Percentiles rank a stretch among this genome's conserved stretches.
These are phyloP conservation scores for Gallirallus australis DNA, from an alignment of 2,797 vertebrate species.

Conservation along the genomic window DNA sequence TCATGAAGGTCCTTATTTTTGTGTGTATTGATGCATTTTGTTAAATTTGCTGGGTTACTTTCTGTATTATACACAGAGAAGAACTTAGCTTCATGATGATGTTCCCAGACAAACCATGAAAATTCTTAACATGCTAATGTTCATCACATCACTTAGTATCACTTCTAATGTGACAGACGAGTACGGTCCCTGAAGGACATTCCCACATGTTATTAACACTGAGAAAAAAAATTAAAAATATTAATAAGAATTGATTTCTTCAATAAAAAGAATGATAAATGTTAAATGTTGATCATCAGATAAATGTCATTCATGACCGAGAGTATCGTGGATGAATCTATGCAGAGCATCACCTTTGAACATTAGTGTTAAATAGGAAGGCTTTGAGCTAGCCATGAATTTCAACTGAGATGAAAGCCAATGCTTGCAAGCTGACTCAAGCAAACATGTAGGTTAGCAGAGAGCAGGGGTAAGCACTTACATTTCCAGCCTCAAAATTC, in stretches of 20 bases:
- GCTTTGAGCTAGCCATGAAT: not conserved
- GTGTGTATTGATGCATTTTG: not conserved
- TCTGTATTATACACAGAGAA: not conserved
- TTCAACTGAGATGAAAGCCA: not conserved
- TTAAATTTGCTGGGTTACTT: not conserved
- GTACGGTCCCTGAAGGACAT: not conserved
- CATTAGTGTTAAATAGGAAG: not conserved
- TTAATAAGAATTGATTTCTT: constrained; percentile 21
- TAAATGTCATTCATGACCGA: not conserved
- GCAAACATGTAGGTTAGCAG: not conserved
- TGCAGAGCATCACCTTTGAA: not conserved
- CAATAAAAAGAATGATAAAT: constrained; percentile 15
- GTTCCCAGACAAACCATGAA: not conserved
- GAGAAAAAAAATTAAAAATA: not conserved
- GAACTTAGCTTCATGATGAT: not conserved
- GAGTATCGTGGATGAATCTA: not conserved
- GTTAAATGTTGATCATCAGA: not conserved
- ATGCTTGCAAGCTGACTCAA: not conserved
- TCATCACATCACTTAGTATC: not conserved
- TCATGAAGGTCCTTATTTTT: not conserved
- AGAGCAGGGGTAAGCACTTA: not conserved
- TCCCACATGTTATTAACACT: constrained; percentile 16
- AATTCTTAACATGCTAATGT: not conserved
- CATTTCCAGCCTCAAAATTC: not conserved
- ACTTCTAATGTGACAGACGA: not conserved